Base-by-base conservation (phyloP, 2,113 vertebrate species). In the Chloropsis hardwickii region DNA sequence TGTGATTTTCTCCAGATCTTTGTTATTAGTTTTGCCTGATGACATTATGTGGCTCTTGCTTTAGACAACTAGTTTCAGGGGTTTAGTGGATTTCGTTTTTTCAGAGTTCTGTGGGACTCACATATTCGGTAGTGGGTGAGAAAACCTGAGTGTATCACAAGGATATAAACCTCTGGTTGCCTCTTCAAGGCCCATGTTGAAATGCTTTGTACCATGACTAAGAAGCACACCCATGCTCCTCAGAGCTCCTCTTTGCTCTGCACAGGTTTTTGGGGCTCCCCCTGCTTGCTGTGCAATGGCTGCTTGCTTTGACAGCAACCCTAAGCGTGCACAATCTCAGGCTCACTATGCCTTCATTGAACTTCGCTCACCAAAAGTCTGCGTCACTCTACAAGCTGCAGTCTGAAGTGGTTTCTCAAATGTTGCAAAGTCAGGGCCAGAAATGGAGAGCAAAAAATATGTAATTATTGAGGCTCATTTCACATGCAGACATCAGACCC, bases 271-370 rank as follows among this genome's bases (percentile, higher is more conserved):
- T 16, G 3, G 50, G 10, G 44, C 48, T 74, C 69, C 44, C 14
- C 6, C 35, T 58, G 44, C 69, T 72, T 2, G 1, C 40, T 0
- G 0, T 14, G 33, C 4, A 2, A 54, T 5, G 35, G 56, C 42
- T 6, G 1, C 54, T 58, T 40, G 51, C 35, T 87, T 80, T 6
- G 3, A 9, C 74, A 58, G 79, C 79, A 86, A 51, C 21, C 29
- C 56, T 31, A 39, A 54, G 16, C 1, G 0, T 31, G 35, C 16
- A 66, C 44, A 60, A 35, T 57, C 48, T 58, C 1, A 2, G 33
- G 42, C 35, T 86, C 2, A 1, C 50, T 78, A 13, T 0, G 0
- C 20, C 45, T 72, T 50, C 9, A 2, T 44, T 0, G 0, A 69
- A 37, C 69, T 58, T 66, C 27, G 65, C 74, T 82, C 93, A 74